phyloP scores from a whole-genome alignment of 2,888 invertebrate species.

The Meteorus cinctellus region DNA sequence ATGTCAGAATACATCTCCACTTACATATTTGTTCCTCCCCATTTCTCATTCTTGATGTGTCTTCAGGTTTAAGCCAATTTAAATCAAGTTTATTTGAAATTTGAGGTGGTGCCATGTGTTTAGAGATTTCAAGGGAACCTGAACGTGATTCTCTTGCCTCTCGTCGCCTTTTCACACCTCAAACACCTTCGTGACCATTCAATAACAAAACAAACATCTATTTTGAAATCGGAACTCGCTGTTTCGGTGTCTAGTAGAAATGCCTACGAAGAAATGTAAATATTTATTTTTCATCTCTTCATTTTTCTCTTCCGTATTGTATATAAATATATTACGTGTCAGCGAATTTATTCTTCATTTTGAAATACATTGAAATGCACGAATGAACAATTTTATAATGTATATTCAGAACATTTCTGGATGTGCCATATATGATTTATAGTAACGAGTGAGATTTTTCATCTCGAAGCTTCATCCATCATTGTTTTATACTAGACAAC shows the following conservation, averaged over 20 bases:
- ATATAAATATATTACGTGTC: slow-evolving; percentile 10
- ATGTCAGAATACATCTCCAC: slow-evolving; percentile 1
- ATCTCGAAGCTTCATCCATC: background rate
- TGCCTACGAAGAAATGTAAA: background rate
- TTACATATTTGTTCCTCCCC: slow-evolving; percentile 12
- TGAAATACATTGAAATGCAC: background rate
- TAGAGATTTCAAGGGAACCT: background rate
- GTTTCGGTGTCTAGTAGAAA: background rate
- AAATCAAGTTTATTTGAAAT: slow-evolving; percentile 67
- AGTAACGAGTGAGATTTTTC: background rate
- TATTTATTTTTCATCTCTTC: background rate
- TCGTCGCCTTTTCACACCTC: slow-evolving; percentile 61
- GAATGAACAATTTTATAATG: background rate
- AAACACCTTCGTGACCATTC: slow-evolving; percentile 26
- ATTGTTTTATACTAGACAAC: slow-evolving; percentile 2
- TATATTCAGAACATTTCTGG: background rate
- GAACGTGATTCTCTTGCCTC: slow-evolving; percentile 48
- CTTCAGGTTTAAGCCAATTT: slow-evolving; percentile 63
- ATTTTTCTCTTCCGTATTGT: background rate
- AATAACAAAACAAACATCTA: slow-evolving; percentile 25
- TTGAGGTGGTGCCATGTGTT: slow-evolving; percentile 54
- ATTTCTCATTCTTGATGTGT: background rate
- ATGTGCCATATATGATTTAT: background rate
- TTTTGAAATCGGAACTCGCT: slow-evolving; percentile 28
- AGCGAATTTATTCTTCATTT: background rate